Conservation (phyloP, 1,140 invertebrate species). For the Frieseomelitta varia region DNA sequence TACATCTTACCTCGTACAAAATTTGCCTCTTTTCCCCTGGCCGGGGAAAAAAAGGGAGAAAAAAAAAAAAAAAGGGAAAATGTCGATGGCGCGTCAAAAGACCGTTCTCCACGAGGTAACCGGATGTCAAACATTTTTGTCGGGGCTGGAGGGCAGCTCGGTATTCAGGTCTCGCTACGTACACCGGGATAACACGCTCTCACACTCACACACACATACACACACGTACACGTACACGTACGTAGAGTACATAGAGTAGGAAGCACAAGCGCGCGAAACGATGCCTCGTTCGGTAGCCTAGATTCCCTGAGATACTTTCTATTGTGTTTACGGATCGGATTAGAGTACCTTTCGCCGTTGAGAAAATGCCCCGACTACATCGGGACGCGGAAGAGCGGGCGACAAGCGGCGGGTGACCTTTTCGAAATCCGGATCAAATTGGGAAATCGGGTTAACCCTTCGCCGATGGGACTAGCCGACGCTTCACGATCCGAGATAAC, state of each 20-base stretch:
- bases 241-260: neutral
- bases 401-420: slow-evolving; percentile 10
- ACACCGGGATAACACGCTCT: neutral
- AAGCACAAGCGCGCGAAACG: slow-evolving; percentile 10
- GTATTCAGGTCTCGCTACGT: slow-evolving; percentile 71
- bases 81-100: slow-evolving; percentile 26
- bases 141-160: slow-evolving; percentile 34
- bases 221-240: neutral
- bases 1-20: neutral
- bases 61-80: neutral
- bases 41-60: no score
- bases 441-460: slow-evolving; percentile 29
- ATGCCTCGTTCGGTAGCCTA: slow-evolving; percentile 70
- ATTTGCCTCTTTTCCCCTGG: neutral
- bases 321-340: slow-evolving; percentile 76
- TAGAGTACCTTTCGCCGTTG: slow-evolving; percentile 71
- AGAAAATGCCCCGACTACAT: slow-evolving; percentile 44
- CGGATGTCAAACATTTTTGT: slow-evolving; percentile 47
- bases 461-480: neutral
- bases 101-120: slow-evolving; percentile 22
- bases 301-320: slow-evolving; percentile 75
- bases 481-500: slow-evolving; percentile 2
- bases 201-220: no score
- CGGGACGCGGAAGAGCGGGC: neutral
- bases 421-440: slow-evolving; percentile 36